Evolutionary conservation across 2,888 invertebrate species (phyloP).

Genomic region (Limnephilus auricula): DNA sequence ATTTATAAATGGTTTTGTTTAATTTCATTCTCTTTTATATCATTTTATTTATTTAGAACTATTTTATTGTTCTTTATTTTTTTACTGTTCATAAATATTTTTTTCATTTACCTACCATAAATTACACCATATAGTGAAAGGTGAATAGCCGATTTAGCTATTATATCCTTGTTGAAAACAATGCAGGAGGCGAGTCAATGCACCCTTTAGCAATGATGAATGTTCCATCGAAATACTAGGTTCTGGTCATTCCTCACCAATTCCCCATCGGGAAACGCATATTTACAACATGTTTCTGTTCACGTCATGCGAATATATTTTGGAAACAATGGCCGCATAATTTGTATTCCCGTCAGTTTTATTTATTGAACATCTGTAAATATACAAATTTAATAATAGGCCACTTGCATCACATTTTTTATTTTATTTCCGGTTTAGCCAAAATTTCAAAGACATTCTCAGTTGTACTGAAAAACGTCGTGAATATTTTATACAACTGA

Average conservation of each 20-base stretch:
- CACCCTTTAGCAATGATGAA: neutral
- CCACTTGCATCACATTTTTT: no score
- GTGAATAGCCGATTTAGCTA: neutral
- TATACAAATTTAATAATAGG: neutral
- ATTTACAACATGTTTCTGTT: conserved; percentile 20
- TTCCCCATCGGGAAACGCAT: neutral
- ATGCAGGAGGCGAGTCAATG: neutral
- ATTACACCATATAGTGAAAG: neutral
- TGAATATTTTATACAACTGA: no score
- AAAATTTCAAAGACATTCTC: no score
- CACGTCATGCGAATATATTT: conserved; percentile 24
- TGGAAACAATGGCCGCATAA: conserved; percentile 13
- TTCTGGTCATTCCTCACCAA: neutral
- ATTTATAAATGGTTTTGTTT: no score
- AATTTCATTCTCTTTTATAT: no score
- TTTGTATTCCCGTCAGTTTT: neutral
- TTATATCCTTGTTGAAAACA: neutral
- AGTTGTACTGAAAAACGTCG: no score
- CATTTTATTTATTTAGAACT: no score
- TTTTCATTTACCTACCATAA: neutral
- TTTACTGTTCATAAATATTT: no score
- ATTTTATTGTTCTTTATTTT: no score
- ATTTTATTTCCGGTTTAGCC: no score
- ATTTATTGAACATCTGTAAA: neutral
- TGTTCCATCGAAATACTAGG: neutral